phyloP scores from a whole-genome alignment of 2,797 vertebrate species.

The Crocodylus rhombifer region DNA sequence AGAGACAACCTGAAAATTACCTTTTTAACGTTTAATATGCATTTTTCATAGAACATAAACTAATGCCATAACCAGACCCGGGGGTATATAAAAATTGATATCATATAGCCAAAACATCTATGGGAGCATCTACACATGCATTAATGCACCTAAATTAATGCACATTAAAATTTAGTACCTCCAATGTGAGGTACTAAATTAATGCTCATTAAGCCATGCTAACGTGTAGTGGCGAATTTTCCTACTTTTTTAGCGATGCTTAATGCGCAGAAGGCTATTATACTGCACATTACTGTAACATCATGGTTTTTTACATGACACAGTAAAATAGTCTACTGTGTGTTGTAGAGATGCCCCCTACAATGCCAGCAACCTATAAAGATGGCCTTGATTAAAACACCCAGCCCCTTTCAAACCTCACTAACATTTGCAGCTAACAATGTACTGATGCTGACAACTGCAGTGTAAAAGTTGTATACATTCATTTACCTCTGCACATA shows the following conservation, averaged over 20 bases:
- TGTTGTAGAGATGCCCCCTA: too few relatives aligned
- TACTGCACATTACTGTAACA: too few relatives aligned
- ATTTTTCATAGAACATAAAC: neutral
- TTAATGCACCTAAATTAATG: too few relatives aligned
- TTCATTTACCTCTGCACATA: slow-evolving; percentile 91
- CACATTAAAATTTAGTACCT: too few relatives aligned
- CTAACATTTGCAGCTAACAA: neutral
- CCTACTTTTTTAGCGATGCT: too few relatives aligned
- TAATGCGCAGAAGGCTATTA: too few relatives aligned
- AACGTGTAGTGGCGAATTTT: too few relatives aligned
- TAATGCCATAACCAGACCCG: neutral
- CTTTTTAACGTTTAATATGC: neutral
- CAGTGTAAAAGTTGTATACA: neutral
- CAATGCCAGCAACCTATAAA: neutral
- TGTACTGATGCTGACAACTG: neutral
- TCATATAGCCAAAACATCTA: neutral
- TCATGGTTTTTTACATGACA: too few relatives aligned
- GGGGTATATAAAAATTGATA: neutral
- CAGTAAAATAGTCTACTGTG: neutral
- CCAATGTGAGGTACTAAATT: too few relatives aligned
- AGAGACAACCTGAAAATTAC: neutral
- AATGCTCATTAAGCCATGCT: too few relatives aligned
- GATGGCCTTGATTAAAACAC: neutral
- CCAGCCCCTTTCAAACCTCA: neutral
- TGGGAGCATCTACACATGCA: too few relatives aligned